Conservation (phyloP, 2,797 vertebrate genomes). For the Acestrorhynchus altus region DNA sequence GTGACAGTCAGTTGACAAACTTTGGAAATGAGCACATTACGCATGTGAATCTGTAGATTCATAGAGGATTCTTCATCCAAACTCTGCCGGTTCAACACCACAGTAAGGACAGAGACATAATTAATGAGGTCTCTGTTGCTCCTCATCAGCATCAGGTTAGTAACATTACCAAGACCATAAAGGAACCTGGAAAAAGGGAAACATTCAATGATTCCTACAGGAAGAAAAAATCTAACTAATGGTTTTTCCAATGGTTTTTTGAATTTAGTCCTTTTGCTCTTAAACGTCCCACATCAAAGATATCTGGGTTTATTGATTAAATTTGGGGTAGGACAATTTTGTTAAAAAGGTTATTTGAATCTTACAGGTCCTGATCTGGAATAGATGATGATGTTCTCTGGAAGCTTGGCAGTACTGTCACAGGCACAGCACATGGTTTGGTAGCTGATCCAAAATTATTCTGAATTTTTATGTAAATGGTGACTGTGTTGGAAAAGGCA, state of each 20-base stretch:
- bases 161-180: constrained; percentile 76
- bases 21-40: constrained; percentile 74
- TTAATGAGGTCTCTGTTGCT: constrained; percentile 75
- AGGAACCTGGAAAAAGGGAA: constrained; percentile 68
- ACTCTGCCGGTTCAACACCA: constrained; percentile 76
- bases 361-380: constrained; percentile 76
- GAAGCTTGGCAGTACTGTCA: constrained; percentile 79
- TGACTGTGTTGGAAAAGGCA: constrained; percentile 69
- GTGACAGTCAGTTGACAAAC: constrained; percentile 62
- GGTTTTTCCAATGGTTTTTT: no score
- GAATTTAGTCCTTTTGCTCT: no score
- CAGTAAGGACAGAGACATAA: constrained; percentile 73
- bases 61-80: constrained; percentile 59
- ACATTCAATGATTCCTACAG: not conserved
- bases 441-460: constrained; percentile 74
- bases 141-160: constrained; percentile 71
- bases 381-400: constrained; percentile 61
- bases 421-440: constrained; percentile 76
- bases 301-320: no score
- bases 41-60: constrained; percentile 65
- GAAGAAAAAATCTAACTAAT: no score
- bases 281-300: no score
- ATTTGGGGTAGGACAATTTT: not conserved
- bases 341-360: not conserved
- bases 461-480: constrained; percentile 75